A percentile compares a stretch with the other conserved stretches of the same genome.
These are phyloP conservation scores for Acronicta psi DNA, from an alignment of 2,888 invertebrate species.

Conservation along the genomic window DNA sequence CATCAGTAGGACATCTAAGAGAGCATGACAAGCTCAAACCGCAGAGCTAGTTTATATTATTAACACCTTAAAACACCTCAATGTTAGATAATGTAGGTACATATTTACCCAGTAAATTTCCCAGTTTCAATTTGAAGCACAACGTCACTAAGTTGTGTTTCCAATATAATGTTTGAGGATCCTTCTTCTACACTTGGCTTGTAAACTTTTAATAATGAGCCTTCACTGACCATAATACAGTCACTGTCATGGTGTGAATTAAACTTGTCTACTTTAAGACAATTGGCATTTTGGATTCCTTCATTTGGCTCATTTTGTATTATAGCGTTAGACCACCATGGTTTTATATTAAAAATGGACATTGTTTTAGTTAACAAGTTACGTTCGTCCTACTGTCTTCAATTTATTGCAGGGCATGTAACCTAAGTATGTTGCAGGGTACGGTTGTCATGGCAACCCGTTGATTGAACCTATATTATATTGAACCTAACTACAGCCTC, in stretches of 20 bases:
- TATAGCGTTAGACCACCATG: constrained; percentile 95
- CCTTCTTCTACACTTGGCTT: constrained; percentile 78
- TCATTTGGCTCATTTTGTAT: constrained; percentile 85
- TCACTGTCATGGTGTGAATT: constrained; percentile 95
- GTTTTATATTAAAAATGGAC: constrained; percentile 97
- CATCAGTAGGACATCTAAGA: too few species aligned
- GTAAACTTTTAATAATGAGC: constrained; percentile 74
- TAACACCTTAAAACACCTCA: too few species aligned
- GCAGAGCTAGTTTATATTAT: too few species aligned
- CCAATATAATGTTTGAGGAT: constrained; percentile 92
- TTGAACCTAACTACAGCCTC: too few species aligned
- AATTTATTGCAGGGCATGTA: constrained; percentile 5
- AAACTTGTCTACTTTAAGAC: constrained; percentile 92
- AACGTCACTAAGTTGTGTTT: constrained; percentile 92
- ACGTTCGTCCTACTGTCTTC: not conserved
- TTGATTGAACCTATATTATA: not conserved
- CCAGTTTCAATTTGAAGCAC: constrained; percentile 95
- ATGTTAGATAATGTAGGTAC: too few species aligned
- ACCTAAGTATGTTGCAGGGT: not conserved
- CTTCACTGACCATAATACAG: constrained; percentile 91
- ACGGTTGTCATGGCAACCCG: constrained; percentile 40
- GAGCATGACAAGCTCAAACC: too few species aligned
- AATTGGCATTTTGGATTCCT: constrained; percentile 90
- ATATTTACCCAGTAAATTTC: constrained; percentile 95
- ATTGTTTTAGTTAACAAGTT: constrained; percentile 82